Percentiles rank a stretch among this genome's conserved stretches.
phyloP scores from a whole-genome alignment of 2,113 vertebrate genomes.

The Tetraodon nigroviridis region DNA sequence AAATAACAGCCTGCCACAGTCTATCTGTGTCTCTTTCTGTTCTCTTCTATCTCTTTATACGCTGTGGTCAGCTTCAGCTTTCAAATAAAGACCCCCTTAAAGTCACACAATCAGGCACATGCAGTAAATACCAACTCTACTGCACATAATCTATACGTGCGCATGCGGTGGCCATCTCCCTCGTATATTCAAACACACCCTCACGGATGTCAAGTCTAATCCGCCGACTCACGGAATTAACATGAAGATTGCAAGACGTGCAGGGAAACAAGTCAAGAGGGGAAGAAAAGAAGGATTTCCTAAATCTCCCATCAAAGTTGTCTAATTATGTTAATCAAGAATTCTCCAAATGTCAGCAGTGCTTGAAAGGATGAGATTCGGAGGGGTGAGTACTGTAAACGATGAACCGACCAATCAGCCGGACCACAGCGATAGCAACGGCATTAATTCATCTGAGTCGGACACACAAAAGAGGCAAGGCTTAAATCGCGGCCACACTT shows the following conservation, averaged over 20 bases:
- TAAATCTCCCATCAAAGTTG: slow-evolving; percentile 78
- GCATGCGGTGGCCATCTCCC: slow-evolving; percentile 24
- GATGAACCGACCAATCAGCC: slow-evolving; percentile 62
- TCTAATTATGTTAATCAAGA: slow-evolving; percentile 80
- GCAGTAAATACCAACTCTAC: slow-evolving; percentile 37
- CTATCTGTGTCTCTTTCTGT: slow-evolving; percentile 37
- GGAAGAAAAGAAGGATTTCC: slow-evolving; percentile 66
- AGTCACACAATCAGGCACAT: neutral
- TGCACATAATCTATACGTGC: slow-evolving; percentile 26
- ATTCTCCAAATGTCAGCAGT: slow-evolving; percentile 76
- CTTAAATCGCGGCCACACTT: slow-evolving; percentile 50
- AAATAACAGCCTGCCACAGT: slow-evolving; percentile 56
- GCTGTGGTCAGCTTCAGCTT: slow-evolving; percentile 15
- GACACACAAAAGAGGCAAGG: slow-evolving; percentile 54
- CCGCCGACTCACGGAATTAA: slow-evolving; percentile 62
- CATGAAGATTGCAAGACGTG: slow-evolving; percentile 53
- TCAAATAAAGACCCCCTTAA: neutral
- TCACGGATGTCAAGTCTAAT: slow-evolving; percentile 75
- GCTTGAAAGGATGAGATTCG: slow-evolving; percentile 68
- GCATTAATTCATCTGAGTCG: slow-evolving; percentile 62
- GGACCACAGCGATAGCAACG: slow-evolving; percentile 39
- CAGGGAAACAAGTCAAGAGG: slow-evolving; percentile 63
- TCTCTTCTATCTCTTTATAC: slow-evolving; percentile 15
- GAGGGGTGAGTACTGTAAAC: slow-evolving; percentile 54
- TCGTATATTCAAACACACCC: slow-evolving; percentile 54